A percentile compares a stretch with the other conserved stretches of the same genome.
Evolutionary conservation across 2,888 invertebrate species (phyloP).

Genomic region (Drosophila engyochracea): DNA sequence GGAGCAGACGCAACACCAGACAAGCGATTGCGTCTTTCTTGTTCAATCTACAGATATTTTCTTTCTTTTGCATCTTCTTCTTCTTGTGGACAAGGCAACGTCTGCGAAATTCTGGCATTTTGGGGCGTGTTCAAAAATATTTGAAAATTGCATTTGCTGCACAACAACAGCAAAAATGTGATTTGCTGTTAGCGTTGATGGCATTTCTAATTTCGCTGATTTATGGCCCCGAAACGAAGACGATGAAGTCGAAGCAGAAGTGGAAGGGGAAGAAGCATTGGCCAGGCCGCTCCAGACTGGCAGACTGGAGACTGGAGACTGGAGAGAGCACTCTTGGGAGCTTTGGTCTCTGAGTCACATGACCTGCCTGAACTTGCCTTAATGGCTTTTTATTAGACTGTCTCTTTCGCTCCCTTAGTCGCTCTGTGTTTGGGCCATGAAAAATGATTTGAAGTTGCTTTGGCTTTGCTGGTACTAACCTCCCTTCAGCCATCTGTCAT

Average conservation of each 20-base stretch:
- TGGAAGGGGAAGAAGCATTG: not conserved
- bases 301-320: slow-evolving; percentile 10
- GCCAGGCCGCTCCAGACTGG: slow-evolving; percentile 19
- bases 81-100: not conserved
- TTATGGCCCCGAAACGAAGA: slow-evolving; percentile 48
- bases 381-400: slow-evolving; percentile 73
- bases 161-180: slow-evolving; percentile 14
- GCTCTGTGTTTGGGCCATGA: slow-evolving; percentile 34
- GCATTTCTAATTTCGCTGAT: slow-evolving; percentile 75
- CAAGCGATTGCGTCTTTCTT: slow-evolving; percentile 26
- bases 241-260: slow-evolving; percentile 1
- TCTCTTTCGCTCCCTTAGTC: slow-evolving; percentile 2
- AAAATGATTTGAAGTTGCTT: slow-evolving; percentile 31
- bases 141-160: slow-evolving; percentile 58
- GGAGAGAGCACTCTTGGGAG: slow-evolving; percentile 14
- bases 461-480: not conserved
- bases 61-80: slow-evolving; percentile 1
- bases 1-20: slow-evolving; percentile 39
- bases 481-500: not conserved
- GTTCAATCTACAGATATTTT: not conserved
- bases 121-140: slow-evolving; percentile 49
- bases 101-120: slow-evolving; percentile 18
- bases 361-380: slow-evolving; percentile 77
- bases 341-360: slow-evolving; percentile 68
- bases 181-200: slow-evolving; percentile 58